Evolutionary conservation across 2,113 vertebrate genomes (phyloP).

Genomic region (Corythaixoides concolor): DNA sequence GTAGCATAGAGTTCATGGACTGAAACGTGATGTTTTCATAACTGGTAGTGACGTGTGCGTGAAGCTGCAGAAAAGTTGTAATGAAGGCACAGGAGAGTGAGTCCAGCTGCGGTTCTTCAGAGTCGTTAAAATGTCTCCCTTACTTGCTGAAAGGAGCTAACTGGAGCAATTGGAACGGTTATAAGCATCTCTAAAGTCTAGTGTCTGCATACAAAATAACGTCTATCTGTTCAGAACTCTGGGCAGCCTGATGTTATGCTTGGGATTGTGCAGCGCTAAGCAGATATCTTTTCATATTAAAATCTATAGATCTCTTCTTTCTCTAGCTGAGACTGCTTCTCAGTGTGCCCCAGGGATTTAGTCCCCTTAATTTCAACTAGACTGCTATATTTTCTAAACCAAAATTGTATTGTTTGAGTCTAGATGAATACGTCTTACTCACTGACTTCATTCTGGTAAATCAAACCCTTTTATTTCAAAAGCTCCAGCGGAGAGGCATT

Average conservation of each 20-base stretch:
- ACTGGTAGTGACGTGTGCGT: neutral
- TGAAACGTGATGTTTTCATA: neutral
- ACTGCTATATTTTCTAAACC: conserved; percentile 8
- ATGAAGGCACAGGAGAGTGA: neutral
- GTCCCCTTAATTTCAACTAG: neutral
- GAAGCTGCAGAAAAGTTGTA: neutral
- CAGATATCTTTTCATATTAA: neutral
- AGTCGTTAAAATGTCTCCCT: neutral
- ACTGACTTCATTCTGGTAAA: conserved; percentile 18
- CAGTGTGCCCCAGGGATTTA: neutral
- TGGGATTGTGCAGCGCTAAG: neutral
- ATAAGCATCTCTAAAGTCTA: neutral
- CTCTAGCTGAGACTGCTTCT: neutral
- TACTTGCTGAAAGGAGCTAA: neutral
- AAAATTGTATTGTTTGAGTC: neutral
- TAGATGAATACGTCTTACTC: neutral
- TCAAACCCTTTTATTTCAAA: conserved; percentile 19
- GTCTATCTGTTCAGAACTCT: neutral
- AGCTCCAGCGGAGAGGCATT: conserved; percentile 6
- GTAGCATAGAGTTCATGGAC: neutral
- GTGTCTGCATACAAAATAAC: neutral
- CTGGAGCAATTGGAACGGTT: neutral
- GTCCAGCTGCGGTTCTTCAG: conserved; percentile 3
- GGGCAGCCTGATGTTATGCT: neutral
- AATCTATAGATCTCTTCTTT: neutral